Evolutionary conservation across 1,140 invertebrate genomes (phyloP), one percentile per base, ranked within the genome.

Genomic region (Heliothis subflexa): DNA sequence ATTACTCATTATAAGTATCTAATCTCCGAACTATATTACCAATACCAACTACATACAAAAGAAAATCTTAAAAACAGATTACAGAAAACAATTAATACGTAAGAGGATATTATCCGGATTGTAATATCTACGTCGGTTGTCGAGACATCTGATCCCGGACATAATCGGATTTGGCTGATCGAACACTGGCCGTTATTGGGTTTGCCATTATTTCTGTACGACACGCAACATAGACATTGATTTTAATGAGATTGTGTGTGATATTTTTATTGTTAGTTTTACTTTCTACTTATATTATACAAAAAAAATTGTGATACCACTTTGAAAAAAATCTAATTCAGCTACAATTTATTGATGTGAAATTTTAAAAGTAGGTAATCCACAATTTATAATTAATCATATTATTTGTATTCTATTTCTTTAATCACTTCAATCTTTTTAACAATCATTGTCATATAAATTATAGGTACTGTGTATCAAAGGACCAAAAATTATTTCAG

Each of bases 111-210:
- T 90, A 92, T 91, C 87, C 88, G 78, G 87, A 85, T 86, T 85
- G 82, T 92, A 91, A 90, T 90, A 89, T 91, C 79, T 78, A 81
- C 78, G 83, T 73, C 77, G 70, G 70, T 74, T 80, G 80, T 79
- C 82, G 82, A 87, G 91, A 89, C 92, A 92, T 92, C 92, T 92
- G 92, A 93, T 93, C 92, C 88, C 85, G 74, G 78, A 50, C 70
- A 80, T 93, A 93, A 93, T 92, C 91, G 81, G 92, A 92, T 93
- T 92, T 90, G 83, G 40, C 86, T 90, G 91, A 92, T 93, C 92
- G 91, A 92, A 85, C 86, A 86, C 85, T 76, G 86, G 57, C 62
- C 82, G 68, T 91, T 91, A 91, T 93, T 89, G 84, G 86, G 85
- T 91, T 91, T 91, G 85, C 86, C 87, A 87, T 89, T 91, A 89